Evolutionary conservation across 2,888 invertebrate genomes (phyloP), one percentile per base, ranked within the genome.

Genomic region (Diabrotica balteata): DNA sequence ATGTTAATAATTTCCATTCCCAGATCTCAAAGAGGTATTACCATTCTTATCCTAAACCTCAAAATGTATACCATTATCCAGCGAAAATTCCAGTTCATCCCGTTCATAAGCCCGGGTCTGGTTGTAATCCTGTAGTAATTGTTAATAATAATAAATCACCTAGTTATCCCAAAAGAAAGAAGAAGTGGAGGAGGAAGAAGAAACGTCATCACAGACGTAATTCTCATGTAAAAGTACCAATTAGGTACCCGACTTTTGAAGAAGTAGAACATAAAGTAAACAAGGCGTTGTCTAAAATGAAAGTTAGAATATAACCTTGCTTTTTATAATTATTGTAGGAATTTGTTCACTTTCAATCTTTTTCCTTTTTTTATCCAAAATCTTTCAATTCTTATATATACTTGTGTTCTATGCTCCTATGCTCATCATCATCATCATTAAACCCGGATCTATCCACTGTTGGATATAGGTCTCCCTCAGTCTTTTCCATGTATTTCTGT

Each of bases 201-300:
- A 43, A 66, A 8, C 58, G 58, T 44, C 8, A 46, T 0, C 11
- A 42, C 10, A 44, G 52, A 10, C 32, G 11, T 11, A 9, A 44
- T 45, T 2, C 54, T 17, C 64, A 11, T 8, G 9, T 52, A 22
- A 10, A 7, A 44, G 9, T 52, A 4, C 17, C 7, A 9, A 53
- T 7, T 8, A 50, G 10, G 45, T 61, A 22, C 46, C 66, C 61
- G 17, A 55, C 51, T 46, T 22, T 58, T 44, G 17, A n/a, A 0
- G 58, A 62, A 51, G 62, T 66, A 9, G 57, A 58, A 42, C 57
- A 61, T 44, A 67, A 70, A 63, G 59, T 68, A 9, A 22, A 62
- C 32, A 51, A 42, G 22, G 52, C 60, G 7, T 9, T 66, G 8
- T n/a, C 32, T 43, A 66, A 66, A 52, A 10, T 66, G 7, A 43